Evolutionary conservation across 2,797 vertebrate species (phyloP).

Genomic region (Rhincodon typus): DNA sequence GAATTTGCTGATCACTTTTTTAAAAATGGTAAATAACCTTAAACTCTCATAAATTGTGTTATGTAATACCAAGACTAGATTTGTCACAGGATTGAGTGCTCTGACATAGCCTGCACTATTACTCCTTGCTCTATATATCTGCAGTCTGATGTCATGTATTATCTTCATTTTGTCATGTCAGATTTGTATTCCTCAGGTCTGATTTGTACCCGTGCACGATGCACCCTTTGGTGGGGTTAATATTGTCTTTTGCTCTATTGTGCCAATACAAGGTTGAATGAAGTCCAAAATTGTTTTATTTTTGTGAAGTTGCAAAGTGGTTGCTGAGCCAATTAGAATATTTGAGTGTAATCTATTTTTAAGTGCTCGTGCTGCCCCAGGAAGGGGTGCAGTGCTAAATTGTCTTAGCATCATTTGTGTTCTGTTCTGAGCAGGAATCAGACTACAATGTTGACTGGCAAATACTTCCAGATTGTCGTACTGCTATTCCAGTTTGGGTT

Average conservation of each 20-base stretch:
- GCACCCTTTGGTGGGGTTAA: neutral
- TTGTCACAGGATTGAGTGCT: neutral
- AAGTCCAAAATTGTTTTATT: neutral
- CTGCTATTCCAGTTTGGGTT: neutral
- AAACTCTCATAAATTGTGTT: neutral
- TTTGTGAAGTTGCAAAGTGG: neutral
- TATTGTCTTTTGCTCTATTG: neutral
- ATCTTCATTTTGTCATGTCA: neutral
- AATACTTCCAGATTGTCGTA: neutral
- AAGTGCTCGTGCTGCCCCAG: neutral
- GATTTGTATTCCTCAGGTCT: neutral
- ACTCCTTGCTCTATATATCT: neutral
- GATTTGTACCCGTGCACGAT: neutral
- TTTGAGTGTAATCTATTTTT: neutral
- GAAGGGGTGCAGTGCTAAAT: neutral
- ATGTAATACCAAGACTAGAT: neutral
- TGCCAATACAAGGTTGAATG: neutral
- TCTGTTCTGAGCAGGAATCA: neutral
- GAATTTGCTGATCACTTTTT: neutral
- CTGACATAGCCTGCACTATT: neutral
- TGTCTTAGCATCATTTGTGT: neutral
- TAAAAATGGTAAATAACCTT: neutral
- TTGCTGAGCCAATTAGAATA: neutral
- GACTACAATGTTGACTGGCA: neutral
- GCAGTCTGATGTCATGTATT: neutral